phyloP scores from a whole-genome alignment of 2,888 invertebrate species.

The Drosophila incognita region DNA sequence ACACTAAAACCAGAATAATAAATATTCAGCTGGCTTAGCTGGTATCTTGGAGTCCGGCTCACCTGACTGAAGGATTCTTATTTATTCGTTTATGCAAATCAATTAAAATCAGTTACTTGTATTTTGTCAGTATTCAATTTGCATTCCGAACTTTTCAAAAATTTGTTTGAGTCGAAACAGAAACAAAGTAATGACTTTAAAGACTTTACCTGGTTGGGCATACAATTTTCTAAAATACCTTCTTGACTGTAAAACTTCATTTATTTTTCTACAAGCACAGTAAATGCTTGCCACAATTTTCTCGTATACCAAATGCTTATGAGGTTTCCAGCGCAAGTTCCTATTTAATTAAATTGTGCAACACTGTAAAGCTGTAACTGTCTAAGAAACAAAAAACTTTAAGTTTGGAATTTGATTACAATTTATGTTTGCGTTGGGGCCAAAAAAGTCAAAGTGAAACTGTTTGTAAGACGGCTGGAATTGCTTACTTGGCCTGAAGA shows the following conservation, averaged over 20 bases:
- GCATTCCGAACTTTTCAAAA: neutral
- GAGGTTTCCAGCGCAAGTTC: neutral
- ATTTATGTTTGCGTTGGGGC: neutral
- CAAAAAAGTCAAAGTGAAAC: neutral
- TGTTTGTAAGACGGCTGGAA: conserved; percentile 3
- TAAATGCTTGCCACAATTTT: conserved; percentile 1
- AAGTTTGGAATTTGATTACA: conserved; percentile 5
- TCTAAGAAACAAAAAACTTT: neutral
- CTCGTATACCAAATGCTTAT: neutral
- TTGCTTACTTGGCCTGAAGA: neutral
- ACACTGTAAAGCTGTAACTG: conserved; percentile 11
- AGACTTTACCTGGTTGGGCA: neutral
- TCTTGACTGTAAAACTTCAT: neutral
- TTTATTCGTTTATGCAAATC: neutral
- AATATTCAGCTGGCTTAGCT: neutral
- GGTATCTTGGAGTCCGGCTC: no score
- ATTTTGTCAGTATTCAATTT: neutral
- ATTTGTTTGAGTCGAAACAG: neutral
- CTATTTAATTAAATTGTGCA: conserved; percentile 8
- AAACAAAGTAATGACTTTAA: neutral
- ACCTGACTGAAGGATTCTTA: neutral
- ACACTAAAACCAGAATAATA: neutral
- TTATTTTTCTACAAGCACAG: neutral
- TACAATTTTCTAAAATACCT: neutral
- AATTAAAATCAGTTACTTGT: neutral